Evolutionary conservation across 1,140 invertebrate species (phyloP), one percentile per base, ranked within the genome.

Genomic region (Scaptomyza graminum): DNA sequence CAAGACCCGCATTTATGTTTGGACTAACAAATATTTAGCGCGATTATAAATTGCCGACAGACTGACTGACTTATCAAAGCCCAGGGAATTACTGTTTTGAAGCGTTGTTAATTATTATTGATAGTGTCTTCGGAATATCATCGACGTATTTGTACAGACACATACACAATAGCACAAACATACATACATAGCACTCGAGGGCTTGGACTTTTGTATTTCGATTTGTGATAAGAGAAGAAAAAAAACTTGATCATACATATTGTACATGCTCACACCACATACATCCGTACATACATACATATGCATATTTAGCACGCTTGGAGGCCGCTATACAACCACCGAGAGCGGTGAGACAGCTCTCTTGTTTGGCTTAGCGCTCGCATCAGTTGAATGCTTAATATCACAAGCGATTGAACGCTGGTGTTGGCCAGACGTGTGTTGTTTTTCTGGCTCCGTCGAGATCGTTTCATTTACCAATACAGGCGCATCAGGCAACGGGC

Each of bases 71-170:
- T 81, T 83, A 87, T 87, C 72, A 72, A 50, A 34, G n/a, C 43
- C 12, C 46, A 55, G 52, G 84, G 79, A 69, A 89, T 87, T 87
- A 87, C 61, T 79, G 6, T 65, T 61, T 63, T 76, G 63, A 82
- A 72, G 65, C 71, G 71, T 89, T 89, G 61, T 89, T 88, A 88
- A 89, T 88, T 83, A 89, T 70, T 70, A 83, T 82, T 87, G 84
- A 88, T 79, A 88, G 71, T 73, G 83, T 65, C 75, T 68, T 47
- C 16, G 13, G 8, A 66, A 61, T 46, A 74, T 51, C 47, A 61
- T 61, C 37, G 31, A 61, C 63, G 51, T 37, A 61, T 74, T 52
- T 78, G 37, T 37, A 60, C 47, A 56, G 11, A 18, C 51, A 41
- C 41, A 34, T 34, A 34, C 25, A 15, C 5, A 3, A 41, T n/a